Evolutionary conservation across 2,797 vertebrate genomes (phyloP), one percentile per base, ranked within the genome.

Genomic region (Clarias fuscus): DNA sequence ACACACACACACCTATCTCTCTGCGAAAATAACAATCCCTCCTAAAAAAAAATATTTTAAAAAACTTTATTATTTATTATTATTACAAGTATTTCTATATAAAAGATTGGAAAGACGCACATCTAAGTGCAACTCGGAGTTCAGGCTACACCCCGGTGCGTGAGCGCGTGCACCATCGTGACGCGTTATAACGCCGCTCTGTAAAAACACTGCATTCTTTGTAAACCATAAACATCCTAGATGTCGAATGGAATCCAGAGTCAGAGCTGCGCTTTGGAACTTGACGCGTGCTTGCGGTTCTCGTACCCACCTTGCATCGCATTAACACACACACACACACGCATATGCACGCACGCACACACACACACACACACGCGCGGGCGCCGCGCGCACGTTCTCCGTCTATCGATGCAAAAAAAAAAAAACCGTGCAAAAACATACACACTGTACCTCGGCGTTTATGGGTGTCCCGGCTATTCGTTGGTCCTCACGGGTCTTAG

Each of bases 21-120:
- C 27, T 43, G 78, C 58, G 43, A 27, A 67, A 86, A 90, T 6
- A 90, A 87, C 86, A 87, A 87, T 30, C 43, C 17, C n/a, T 48
- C 8, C 43, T 10, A 8, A 48, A 48, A 48, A 7, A 43, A 43
- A 43, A 1, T 8, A 7, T n/a, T n/a, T n/a, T n/a, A 48, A 11
- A 48, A 48, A 53, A 67, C 59, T 75, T 37, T 37, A 17, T n/a
- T n/a, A n/a, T 27, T 27, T 7, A 8, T 58, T 76, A n/a, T 17
- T 56, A 56, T 48, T 48, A 48, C 2, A 2, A 48, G 43, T 48
- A 48, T 48, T 48, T 0, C 7, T 48, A 48, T 48, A 11, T 11
- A 48, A 48, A 48, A 11, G 48, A 48, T 48, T 48, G 48, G 48
- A 11, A 48, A 48, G 48, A 48, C 10, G 43, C 58, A 48, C 43